Evolutionary conservation across 2,113 vertebrate species (phyloP).

Genomic region (Oryctolagus cuniculus): DNA sequence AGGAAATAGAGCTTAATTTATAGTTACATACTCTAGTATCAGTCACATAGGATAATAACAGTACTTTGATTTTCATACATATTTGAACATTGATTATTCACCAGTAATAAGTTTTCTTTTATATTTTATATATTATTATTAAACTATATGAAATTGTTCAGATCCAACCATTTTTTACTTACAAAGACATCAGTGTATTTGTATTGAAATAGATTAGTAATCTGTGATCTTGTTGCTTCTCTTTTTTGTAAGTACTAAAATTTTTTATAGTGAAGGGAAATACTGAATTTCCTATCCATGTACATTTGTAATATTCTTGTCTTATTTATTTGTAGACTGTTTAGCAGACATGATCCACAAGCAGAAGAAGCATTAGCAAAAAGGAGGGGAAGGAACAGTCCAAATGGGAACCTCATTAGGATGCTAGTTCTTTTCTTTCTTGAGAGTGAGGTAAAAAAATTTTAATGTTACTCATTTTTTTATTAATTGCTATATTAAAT

Average conservation of each 20-base stretch:
- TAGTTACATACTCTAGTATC: constrained; percentile 22
- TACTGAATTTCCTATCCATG: constrained; percentile 50
- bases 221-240: not conserved
- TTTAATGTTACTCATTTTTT: constrained; percentile 60
- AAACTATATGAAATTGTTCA: not conserved
- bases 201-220: constrained; percentile 14
- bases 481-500: constrained; percentile 64
- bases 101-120: constrained; percentile 35
- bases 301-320: constrained; percentile 68
- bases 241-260: constrained; percentile 12
- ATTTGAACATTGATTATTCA: constrained; percentile 12
- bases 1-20: constrained; percentile 28
- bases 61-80: not conserved
- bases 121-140: not conserved
- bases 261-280: constrained; percentile 16
- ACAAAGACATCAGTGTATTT: not conserved
- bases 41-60: not conserved
- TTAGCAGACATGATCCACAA: constrained; percentile 98
- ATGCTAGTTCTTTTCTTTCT: constrained; percentile 99
- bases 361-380: constrained; percentile 99
- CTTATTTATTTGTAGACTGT: constrained; percentile 89
- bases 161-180: not conserved
- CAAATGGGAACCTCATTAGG: constrained; percentile 98
- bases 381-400: constrained; percentile 97
- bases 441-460: constrained; percentile 97